Evolutionary conservation across 2,888 invertebrate genomes (phyloP), one percentile per base, ranked within the genome.

Genomic region (Caenorhabditis plicata): DNA sequence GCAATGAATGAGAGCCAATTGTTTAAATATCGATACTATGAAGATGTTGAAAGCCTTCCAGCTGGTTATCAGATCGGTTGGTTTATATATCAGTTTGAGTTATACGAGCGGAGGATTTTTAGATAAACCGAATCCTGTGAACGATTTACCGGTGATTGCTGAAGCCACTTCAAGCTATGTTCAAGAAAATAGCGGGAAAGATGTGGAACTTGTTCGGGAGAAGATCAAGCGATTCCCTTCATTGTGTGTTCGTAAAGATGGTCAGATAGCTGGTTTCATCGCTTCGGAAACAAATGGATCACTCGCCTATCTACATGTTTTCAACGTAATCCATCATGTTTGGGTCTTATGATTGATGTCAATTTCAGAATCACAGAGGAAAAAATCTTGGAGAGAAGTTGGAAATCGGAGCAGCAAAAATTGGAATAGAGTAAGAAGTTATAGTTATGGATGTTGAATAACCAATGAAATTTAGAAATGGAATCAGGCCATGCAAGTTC

Each of bases 1-100:
- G 60, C 54, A 27, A 61, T 61, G 60, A 61, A 54, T 19, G 60
- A 61, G 31, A 61, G 50, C 51, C 60, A 61, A 38, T 46, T 54
- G 42, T 61, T 61, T 44, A 61, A 61, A 39, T 54, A 54, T 19
- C 17, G 54, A 26, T 33, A 61, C 19, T 54, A 51, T 33, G 50
- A 51, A 11, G 50, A 51, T 38, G 46, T 17, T 4, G 11, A 20
- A 4, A 13, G 13, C 11, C 20, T 61, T 11, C 60, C 60, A 4
- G 53, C 42, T 27, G 60, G 60, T 13, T 61, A 61, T 44, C 51
- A 54, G 8, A 54, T 54, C 25, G 44, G 41, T 41, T 17, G 5
- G n/a, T 8, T n/a, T n/a, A n/a, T n/a, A n/a, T n/a, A n/a, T n/a
- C n/a, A n/a, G n/a, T n/a, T n/a, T n/a, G n/a, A n/a, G n/a, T n/a